phyloP scores from a whole-genome alignment of 2,113 vertebrate species.

The Pongo abelii region DNA sequence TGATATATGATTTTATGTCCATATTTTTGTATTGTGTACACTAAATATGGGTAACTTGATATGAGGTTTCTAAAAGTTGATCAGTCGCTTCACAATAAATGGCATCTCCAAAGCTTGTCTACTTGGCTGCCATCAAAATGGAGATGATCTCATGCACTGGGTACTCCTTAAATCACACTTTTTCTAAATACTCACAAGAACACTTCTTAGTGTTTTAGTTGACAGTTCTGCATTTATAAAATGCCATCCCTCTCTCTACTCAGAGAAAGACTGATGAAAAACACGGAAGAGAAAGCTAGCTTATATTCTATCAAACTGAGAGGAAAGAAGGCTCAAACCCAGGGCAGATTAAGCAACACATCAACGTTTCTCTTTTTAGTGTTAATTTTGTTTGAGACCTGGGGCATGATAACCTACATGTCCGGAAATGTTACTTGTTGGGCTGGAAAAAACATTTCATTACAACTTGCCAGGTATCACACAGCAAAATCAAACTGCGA shows the following conservation, averaged over 20 bases:
- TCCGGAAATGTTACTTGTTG: slow-evolving; percentile 48
- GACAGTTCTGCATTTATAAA: background rate
- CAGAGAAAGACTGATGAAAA: slow-evolving; percentile 24
- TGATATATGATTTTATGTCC: background rate
- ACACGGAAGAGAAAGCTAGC: background rate
- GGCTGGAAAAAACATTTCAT: slow-evolving; percentile 31
- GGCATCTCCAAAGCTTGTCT: background rate
- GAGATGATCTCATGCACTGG: background rate
- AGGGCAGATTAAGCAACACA: slow-evolving; percentile 32
- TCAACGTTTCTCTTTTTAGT: slow-evolving; percentile 64
- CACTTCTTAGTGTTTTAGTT: background rate
- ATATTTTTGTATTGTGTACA: background rate
- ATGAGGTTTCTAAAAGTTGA: background rate
- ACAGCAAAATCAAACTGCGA: background rate
- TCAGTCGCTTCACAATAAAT: background rate
- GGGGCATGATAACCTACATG: slow-evolving; percentile 45
- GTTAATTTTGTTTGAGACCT: slow-evolving; percentile 57
- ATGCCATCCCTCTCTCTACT: background rate
- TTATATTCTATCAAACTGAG: background rate
- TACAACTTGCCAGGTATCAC: slow-evolving; percentile 28
- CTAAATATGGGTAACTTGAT: background rate
- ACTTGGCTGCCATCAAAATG: background rate
- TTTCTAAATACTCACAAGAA: background rate
- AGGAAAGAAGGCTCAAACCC: background rate
- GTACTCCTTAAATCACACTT: background rate